These are phyloP conservation scores for Hydractinia symbiolongicarpus DNA, from an alignment of 30 jellyfish, hydroid and myxozoan genomes.

Conservation along the genomic window DNA sequence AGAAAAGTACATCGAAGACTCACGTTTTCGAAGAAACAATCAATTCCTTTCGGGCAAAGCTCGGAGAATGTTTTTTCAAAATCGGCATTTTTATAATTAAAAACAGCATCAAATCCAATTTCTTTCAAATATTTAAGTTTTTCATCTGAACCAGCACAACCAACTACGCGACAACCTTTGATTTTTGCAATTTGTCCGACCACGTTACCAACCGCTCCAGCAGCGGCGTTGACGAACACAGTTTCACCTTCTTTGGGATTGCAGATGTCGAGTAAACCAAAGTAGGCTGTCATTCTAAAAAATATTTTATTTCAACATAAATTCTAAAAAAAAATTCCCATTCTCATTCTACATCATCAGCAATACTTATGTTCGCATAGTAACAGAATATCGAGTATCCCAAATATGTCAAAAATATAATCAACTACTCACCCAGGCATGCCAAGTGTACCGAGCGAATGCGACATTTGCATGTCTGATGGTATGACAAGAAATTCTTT, in stretches of 20 bases:
- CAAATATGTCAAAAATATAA: not conserved
- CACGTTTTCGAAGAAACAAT: constrained; percentile 85
- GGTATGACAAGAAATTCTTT: constrained; percentile 10
- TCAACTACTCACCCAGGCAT: constrained; percentile 60
- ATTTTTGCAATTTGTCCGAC: constrained; percentile 87
- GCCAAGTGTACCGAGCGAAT: constrained; percentile 77
- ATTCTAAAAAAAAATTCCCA: not conserved
- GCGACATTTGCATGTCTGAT: constrained; percentile 34
- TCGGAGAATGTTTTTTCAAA: constrained; percentile 42
- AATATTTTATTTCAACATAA: not conserved
- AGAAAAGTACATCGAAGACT: not conserved
- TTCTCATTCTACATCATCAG: not conserved
- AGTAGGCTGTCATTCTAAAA: constrained; percentile 81
- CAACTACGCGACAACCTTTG: constrained; percentile 79
- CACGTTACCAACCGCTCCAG: constrained; percentile 90
- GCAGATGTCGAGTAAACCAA: constrained; percentile 69
- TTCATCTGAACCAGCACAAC: constrained; percentile 80
- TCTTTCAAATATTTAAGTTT: constrained; percentile 67
- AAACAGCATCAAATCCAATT: constrained; percentile 77
- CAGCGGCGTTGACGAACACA: constrained; percentile 81
- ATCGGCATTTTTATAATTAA: constrained; percentile 58
- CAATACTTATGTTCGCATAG: not conserved
- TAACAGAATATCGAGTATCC: not conserved
- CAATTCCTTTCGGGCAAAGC: constrained; percentile 88
- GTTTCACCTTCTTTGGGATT: constrained; percentile 73